Conservation (phyloP, 53 echinoderm and acorn worm genomes). For the Luidia sarsii region DNA sequence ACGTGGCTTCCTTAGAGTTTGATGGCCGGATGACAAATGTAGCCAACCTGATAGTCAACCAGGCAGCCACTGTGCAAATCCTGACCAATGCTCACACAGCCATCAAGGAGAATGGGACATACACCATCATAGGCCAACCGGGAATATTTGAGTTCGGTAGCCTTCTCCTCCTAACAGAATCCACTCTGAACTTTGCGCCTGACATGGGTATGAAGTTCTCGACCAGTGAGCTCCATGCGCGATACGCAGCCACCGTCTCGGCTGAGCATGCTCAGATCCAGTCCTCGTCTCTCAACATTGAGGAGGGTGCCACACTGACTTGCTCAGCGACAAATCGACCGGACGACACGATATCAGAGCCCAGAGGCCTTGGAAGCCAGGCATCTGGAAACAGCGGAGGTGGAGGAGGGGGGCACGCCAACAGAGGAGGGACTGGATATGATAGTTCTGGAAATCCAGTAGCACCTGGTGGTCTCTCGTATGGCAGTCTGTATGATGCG, state of each 20-base stretch:
- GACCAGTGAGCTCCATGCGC: constrained; percentile 71
- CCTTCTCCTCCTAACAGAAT: constrained; percentile 77
- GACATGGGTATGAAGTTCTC: constrained; percentile 79
- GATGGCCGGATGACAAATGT: constrained; percentile 83
- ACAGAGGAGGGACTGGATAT: constrained; percentile 73
- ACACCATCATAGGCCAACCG: constrained; percentile 56
- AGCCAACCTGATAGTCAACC: constrained; percentile 71
- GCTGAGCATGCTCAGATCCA: constrained; percentile 76
- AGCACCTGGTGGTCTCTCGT: constrained; percentile 65
- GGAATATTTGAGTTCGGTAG: constrained; percentile 81
- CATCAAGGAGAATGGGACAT: constrained; percentile 65
- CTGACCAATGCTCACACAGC: constrained; percentile 83
- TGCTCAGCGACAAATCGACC: constrained; percentile 73
- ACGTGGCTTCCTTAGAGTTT: constrained; percentile 67
- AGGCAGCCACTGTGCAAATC: constrained; percentile 65
- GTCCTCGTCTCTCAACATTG: constrained; percentile 69
- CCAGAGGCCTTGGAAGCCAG: constrained; percentile 50
- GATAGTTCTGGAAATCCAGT: constrained; percentile 35
- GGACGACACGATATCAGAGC: constrained; percentile 64
- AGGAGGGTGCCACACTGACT: constrained; percentile 75
- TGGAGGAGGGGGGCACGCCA: constrained; percentile 85
- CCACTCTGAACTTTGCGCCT: constrained; percentile 66
- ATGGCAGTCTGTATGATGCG: constrained; percentile 76
- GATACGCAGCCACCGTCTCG: constrained; percentile 76
- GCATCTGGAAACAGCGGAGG: constrained; percentile 63